Percentiles rank a stretch among this genome's conserved stretches.
Conservation (phyloP, 2,113 vertebrate species). For the Elephas maximus region DNA sequence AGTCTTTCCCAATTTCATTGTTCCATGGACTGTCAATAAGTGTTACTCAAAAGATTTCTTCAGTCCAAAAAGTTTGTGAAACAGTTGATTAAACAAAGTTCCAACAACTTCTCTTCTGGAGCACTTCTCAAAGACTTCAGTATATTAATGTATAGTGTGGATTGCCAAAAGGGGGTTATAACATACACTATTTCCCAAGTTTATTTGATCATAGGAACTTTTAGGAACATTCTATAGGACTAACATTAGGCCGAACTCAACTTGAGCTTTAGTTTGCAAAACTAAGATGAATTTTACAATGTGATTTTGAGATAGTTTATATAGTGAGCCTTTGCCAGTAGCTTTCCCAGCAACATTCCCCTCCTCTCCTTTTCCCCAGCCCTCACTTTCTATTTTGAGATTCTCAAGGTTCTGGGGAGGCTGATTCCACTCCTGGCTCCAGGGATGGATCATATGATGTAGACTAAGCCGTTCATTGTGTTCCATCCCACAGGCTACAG, state of each 20-base stretch:
- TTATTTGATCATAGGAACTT: neutral
- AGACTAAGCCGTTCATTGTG: neutral
- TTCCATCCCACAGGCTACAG: neutral
- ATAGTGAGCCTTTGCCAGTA: neutral
- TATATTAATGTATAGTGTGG: too few relatives aligned
- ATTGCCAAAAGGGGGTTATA: neutral
- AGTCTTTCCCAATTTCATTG: neutral
- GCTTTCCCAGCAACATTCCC: neutral
- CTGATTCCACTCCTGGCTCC: neutral
- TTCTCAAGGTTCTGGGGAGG: neutral
- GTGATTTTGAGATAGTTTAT: neutral
- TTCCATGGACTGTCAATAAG: neutral
- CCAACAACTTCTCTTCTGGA: neutral
- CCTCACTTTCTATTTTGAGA: neutral
- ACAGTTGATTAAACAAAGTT: neutral
- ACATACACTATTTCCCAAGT: neutral
- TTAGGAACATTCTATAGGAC: neutral
- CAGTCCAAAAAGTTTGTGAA: neutral
- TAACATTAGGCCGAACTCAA: neutral
- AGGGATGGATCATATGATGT: neutral
- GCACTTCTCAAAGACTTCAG: neutral
- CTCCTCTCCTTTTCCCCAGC: neutral
- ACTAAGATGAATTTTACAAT: neutral
- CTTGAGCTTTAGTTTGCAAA: neutral
- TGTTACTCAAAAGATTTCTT: neutral